Evolutionary conservation across 1,140 invertebrate species (phyloP).

Genomic region (Planococcus citri): DNA sequence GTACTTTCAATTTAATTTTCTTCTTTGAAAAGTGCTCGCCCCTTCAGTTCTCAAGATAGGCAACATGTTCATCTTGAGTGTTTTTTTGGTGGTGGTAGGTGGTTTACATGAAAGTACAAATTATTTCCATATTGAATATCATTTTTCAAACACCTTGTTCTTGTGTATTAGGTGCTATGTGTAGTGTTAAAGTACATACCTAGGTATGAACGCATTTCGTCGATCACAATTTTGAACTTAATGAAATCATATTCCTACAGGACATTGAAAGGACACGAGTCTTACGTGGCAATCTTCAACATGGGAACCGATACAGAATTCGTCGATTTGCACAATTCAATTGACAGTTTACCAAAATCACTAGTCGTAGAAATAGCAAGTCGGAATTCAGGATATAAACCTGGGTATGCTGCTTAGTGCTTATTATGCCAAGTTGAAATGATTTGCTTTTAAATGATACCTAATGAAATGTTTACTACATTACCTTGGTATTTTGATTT

Average conservation of each 20-base stretch:
- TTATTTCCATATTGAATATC: too few species aligned
- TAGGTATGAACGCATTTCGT: background rate
- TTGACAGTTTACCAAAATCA: background rate
- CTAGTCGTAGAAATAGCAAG: constrained; percentile 13
- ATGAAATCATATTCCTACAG: background rate
- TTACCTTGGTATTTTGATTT: background rate
- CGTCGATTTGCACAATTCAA: background rate
- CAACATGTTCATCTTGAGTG: too few species aligned
- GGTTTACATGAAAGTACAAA: too few species aligned
- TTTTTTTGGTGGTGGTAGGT: too few species aligned
- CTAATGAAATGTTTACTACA: background rate
- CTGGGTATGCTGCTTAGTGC: constrained; percentile 10
- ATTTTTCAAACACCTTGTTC: too few species aligned
- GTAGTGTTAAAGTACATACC: background rate
- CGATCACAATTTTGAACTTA: background rate
- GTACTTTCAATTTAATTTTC: too few species aligned
- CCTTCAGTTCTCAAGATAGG: too few species aligned
- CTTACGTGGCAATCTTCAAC: constrained; percentile 20
- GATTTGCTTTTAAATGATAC: background rate
- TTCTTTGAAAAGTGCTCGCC: too few species aligned
- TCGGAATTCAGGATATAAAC: constrained; percentile 15
- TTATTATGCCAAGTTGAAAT: background rate
- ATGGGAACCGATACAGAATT: constrained; percentile 20
- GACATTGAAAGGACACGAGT: background rate
- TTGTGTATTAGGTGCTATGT: too few species aligned